Evolutionary conservation across 1,140 invertebrate genomes (phyloP), one percentile per base, ranked within the genome.

Genomic region (Ostrea denselamellosa): DNA sequence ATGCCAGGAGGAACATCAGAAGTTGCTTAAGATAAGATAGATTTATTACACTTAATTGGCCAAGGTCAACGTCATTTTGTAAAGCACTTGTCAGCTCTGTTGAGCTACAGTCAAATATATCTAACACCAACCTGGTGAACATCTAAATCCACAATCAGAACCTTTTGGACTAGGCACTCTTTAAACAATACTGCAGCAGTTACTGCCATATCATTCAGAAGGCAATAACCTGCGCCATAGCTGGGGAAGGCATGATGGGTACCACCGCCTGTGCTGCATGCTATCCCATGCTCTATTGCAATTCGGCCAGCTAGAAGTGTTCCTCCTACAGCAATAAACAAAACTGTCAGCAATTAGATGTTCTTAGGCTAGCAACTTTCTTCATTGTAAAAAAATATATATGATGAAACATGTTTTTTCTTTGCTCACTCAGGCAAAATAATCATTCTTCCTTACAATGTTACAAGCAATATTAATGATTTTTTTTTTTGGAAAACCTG

Each of bases 91-190:
- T 1, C 5, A 44, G 34, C 34, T 44, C 34, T 2, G 34, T 44
- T 44, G 34, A 44, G 1, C 34, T 44, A 44, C 34, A 44, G 34
- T 44, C 34, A 44, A 44, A 28, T 28, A 62, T 19, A 19, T n/a
- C 9, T 14, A 62, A 19, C 17, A 62, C 56, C 17, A 62, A 93
- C 94, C 91, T 95, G 94, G 88, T 95, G 94, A 17, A 95, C 94
- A 91, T 95, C 94, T 81, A 95, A 87, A 86, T 95, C 94, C 19
- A 95, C 92, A 65, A 95, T 92, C 2, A 95, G 87, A 56, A 95
- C 92, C 86, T 89, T 93, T 10, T 88, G 62, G 1, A 90, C 93
- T 51, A 83, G 52, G 17, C 88, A 87, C 12, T 86, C 62, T 19
- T 90, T 82, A 14, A 94, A 68, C 65, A 93, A 81, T 19, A 87